Evolutionary conservation across 2,797 vertebrate species (phyloP).

Genomic region (Leptodactylus fallax): DNA sequence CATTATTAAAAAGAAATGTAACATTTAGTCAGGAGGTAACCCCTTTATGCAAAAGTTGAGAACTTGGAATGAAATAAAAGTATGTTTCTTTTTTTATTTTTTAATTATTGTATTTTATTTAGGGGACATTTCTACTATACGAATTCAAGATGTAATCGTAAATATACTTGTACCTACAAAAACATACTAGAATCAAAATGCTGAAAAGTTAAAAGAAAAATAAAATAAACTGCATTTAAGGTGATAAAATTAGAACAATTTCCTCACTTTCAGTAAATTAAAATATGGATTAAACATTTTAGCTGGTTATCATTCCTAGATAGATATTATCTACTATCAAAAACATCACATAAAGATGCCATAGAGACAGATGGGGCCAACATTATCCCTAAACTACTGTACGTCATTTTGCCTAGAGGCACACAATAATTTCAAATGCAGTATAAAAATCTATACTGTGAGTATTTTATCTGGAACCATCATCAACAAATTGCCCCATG

Average conservation of each 20-base stretch:
- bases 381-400: background rate
- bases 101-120: too few species aligned
- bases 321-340: background rate
- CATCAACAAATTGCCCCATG: background rate
- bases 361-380: background rate
- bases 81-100: too few species aligned
- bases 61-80: too few species aligned
- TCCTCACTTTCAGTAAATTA: background rate
- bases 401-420: background rate
- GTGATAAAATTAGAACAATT: background rate
- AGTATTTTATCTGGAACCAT: background rate
- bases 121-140: background rate
- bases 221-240: background rate
- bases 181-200: background rate
- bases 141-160: background rate
- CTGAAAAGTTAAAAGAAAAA: background rate
- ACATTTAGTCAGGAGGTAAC: too few species aligned
- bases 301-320: background rate
- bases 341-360: background rate
- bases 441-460: background rate
- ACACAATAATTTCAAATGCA: background rate
- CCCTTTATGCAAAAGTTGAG: too few species aligned
- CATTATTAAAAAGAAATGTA: too few species aligned
- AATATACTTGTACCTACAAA: background rate
- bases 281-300: background rate